Conservation (phyloP, 2,888 invertebrate genomes). For the Mellilla xanthometata region DNA sequence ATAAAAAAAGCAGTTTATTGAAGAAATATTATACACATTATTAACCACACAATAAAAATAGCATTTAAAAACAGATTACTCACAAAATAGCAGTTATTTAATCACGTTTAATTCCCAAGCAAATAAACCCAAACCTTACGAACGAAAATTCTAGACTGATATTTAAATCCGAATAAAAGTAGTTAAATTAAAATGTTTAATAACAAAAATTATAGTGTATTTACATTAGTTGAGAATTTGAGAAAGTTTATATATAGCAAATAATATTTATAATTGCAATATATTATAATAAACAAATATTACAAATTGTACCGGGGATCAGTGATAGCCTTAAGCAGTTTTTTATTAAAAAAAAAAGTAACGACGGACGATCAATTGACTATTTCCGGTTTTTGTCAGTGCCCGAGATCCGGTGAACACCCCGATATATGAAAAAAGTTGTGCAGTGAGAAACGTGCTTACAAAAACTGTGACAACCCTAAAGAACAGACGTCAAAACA, state of each 20-base stretch:
- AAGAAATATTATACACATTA: slow-evolving; percentile 54
- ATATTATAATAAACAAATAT: slow-evolving; percentile 38
- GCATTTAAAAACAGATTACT: slow-evolving; percentile 52
- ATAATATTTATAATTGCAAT: slow-evolving; percentile 49
- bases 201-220: slow-evolving; percentile 69
- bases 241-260: slow-evolving; percentile 77
- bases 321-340: slow-evolving; percentile 72
- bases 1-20: slow-evolving; percentile 56
- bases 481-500: no score
- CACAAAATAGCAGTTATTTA: slow-evolving; percentile 54
- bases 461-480: no score
- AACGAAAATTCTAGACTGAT: slow-evolving; percentile 82
- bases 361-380: slow-evolving; percentile 70
- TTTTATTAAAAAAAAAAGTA: slow-evolving; percentile 29
- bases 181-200: slow-evolving; percentile 35
- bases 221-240: slow-evolving; percentile 82
- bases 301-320: slow-evolving; percentile 73
- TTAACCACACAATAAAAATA: slow-evolving; percentile 60
- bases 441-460: slow-evolving; percentile 17
- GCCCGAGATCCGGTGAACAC: slow-evolving; percentile 35
- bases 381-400: slow-evolving; percentile 49
- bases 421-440: slow-evolving; percentile 30
- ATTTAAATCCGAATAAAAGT: slow-evolving; percentile 72
- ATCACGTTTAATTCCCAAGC: slow-evolving; percentile 63
- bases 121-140: slow-evolving; percentile 73